Evolutionary conservation across 2,888 invertebrate genomes (phyloP).

Genomic region (Catocala nupta): DNA sequence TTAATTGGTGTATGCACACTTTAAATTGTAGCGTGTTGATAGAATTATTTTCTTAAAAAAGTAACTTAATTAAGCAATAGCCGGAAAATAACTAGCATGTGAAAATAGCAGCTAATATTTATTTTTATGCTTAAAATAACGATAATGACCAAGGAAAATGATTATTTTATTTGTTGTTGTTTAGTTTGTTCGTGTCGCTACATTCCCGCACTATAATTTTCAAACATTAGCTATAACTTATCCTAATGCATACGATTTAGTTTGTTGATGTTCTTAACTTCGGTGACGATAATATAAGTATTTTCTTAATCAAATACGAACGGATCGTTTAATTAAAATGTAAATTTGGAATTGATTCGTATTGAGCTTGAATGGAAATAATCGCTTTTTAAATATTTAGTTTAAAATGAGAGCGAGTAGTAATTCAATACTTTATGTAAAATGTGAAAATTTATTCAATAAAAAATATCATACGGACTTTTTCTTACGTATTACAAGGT

Average conservation of each 20-base stretch:
- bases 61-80: slow-evolving; percentile 33
- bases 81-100: slow-evolving; percentile 7
- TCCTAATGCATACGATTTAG: slow-evolving; percentile 19
- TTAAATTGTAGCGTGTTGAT: slow-evolving; percentile 36
- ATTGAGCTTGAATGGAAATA: slow-evolving; percentile 37
- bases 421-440: slow-evolving; percentile 39
- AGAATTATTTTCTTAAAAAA: slow-evolving; percentile 25
- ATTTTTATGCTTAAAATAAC: not conserved
- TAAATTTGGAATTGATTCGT: slow-evolving; percentile 49
- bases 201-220: slow-evolving; percentile 13
- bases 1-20: slow-evolving; percentile 61
- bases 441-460: slow-evolving; percentile 29
- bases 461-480: slow-evolving; percentile 27
- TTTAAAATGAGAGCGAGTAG: slow-evolving; percentile 20
- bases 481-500: slow-evolving; percentile 54
- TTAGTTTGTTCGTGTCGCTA: not conserved
- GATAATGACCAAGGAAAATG: not conserved
- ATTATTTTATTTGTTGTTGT: not conserved
- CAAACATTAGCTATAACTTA: slow-evolving; percentile 10
- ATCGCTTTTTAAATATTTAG: slow-evolving; percentile 29
- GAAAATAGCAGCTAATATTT: slow-evolving; percentile 6
- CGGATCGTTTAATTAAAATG: slow-evolving; percentile 51
- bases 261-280: slow-evolving; percentile 27
- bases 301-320: slow-evolving; percentile 43
- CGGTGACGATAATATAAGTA: slow-evolving; percentile 32